Evolutionary conservation across 2,113 vertebrate species (phyloP), one percentile per base, ranked within the genome.

Genomic region (Nycticryphes semicollaris): DNA sequence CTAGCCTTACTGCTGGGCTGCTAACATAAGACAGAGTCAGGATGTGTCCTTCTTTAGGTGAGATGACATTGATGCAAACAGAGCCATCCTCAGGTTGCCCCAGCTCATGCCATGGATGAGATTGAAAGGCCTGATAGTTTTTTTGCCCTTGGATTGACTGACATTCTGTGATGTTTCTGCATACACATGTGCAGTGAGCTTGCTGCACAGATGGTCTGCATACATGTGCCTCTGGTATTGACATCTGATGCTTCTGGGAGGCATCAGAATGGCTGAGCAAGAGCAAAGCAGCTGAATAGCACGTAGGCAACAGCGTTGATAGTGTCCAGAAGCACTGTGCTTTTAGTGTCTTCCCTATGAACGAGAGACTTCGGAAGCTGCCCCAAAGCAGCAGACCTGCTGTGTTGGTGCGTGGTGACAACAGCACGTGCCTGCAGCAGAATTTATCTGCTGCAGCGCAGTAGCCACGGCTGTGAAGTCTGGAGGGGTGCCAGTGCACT

Each of bases 381-480:
- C 60, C 89, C 77, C 69, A 87, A 70, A 89, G 66, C 74, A 73
- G 39, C 53, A 53, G 50, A 87, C 51, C 73, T 84, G 66, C 89
- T 89, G 2, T 43, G 45, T 1, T 73, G 84, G 81, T 93, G 69
- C 2, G 1, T 79, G 87, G 81, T 91, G 95, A 96, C 81, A 96
- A 87, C 35, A 89, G 94, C 87, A 73, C 17, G 2, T 87, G 89
- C 74, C 66, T 96, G 39, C 87, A 64, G 81, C 80, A 89, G 77
- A 60, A 91, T 94, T 94, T 81, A 79, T 91, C 89, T 93, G 62
- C 94, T 89, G 84, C 66, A 95, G 91, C 62, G 87, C 89, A n/a
- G 95, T 93, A 97, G 96, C 86, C 59, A 84, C 0, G 59, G 79
- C 89, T 95, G 91, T 4, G 16, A 95, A 89, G 35, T 48, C 87